Evolutionary conservation across 1,140 invertebrate genomes (phyloP).

Genomic region (Hermetia illucens): DNA sequence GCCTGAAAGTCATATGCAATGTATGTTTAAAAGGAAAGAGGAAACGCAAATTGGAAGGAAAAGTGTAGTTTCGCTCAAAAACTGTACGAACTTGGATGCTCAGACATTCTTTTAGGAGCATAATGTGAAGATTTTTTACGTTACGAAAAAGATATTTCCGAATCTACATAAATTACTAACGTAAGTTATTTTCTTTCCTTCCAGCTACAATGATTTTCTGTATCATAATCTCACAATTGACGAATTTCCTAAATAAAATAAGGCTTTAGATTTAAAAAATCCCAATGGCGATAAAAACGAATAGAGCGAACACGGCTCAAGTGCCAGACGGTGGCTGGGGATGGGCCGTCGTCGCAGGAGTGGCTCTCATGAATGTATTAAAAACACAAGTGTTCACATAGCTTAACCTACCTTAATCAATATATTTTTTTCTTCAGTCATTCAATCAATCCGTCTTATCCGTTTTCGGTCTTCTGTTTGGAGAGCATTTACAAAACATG

Average conservation of each 20-base stretch:
- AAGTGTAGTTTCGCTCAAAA: too few species aligned
- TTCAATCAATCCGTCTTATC: slow-evolving; percentile 57
- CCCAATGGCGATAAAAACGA: background rate
- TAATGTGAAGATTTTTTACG: background rate
- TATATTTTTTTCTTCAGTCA: slow-evolving; percentile 34
- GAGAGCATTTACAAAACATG: slow-evolving; percentile 43
- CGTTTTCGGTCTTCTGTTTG: slow-evolving; percentile 54
- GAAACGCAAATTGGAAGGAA: background rate
- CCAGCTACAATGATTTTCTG: background rate
- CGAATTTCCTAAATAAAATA: background rate
- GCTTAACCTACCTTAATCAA: slow-evolving; percentile 2
- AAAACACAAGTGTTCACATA: background rate
- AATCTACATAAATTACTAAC: background rate
- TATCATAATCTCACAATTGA: background rate
- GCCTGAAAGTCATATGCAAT: too few species aligned
- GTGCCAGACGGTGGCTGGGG: slow-evolving; percentile 50
- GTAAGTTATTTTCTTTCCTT: background rate
- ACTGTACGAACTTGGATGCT: too few species aligned
- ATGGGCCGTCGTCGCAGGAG: slow-evolving; percentile 46
- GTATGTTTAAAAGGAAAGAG: background rate
- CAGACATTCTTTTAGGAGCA: too few species aligned
- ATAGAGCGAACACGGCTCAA: background rate
- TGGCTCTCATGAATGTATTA: slow-evolving; percentile 43
- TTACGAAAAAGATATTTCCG: background rate
- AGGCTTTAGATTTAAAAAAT: background rate